Conservation (phyloP, 1,140 invertebrate genomes). For the Meloidogyne floridensis region DNA sequence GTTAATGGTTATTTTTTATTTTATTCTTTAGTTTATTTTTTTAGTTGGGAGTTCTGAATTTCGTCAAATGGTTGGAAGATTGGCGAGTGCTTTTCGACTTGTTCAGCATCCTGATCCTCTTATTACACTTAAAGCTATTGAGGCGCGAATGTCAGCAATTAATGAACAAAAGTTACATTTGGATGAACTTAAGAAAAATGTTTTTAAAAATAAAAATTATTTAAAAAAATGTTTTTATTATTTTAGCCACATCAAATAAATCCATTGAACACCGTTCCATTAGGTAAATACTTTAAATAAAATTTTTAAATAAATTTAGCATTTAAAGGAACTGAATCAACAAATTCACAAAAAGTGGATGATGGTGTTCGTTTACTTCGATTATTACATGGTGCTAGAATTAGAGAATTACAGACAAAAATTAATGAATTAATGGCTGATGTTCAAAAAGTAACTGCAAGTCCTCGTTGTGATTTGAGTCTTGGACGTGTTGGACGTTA, state of each 20-base stretch:
- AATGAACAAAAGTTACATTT: background rate
- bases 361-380: slow-evolving; percentile 44
- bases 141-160: slow-evolving; percentile 22
- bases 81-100: slow-evolving; percentile 27
- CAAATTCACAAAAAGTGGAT: slow-evolving; percentile 28
- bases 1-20: background rate
- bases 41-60: background rate
- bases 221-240: background rate
- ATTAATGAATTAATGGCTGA: slow-evolving; percentile 90
- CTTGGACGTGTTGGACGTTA: slow-evolving; percentile 83
- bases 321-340: slow-evolving; percentile 28
- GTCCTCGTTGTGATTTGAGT: slow-evolving; percentile 93
- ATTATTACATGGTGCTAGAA: slow-evolving; percentile 46
- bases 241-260: slow-evolving; percentile 13
- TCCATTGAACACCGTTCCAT: background rate
- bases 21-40: background rate
- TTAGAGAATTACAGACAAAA: slow-evolving; percentile 85
- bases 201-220: background rate
- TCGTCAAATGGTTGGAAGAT: slow-evolving; percentile 1
- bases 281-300: background rate
- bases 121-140: slow-evolving; percentile 33
- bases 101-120: slow-evolving; percentile 30
- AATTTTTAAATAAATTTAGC: background rate
- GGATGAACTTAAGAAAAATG: slow-evolving; percentile 1
- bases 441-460: slow-evolving; percentile 87